Evolutionary conservation across 2,113 vertebrate species (phyloP), one percentile per base, ranked within the genome.

Genomic region (Aythya baeri): DNA sequence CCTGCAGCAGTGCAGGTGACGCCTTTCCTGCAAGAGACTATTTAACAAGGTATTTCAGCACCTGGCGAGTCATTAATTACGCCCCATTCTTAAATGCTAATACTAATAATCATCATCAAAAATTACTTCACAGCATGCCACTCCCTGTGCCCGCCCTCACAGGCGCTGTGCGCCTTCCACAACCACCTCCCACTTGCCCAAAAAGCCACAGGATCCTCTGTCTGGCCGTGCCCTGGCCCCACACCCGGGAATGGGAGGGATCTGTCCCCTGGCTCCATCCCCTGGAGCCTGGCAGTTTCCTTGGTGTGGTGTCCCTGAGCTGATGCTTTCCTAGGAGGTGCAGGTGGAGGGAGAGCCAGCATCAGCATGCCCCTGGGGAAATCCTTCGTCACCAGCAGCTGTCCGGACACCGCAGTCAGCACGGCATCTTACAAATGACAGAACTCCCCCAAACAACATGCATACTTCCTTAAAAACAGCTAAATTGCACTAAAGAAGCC

Each of bases 301-400:
- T 75, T 3, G 22, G n/a, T 12, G 7, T 31, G 21, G 18, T 13
- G 21, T 66, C 21, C 57, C 7, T 11, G 41, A 83, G 32, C 62
- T 81, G 17, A 38, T 70, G 43, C 25, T 59, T 63, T 78, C 36
- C 54, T 32, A 4, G 61, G 25, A 72, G 31, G 11, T 1, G 5
- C 16, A 22, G 41, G 38, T 8, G 21, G 34, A 34, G 0, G 0
- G 11, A n/a, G 80, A 5, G 25, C 25, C 0, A 0, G 38, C 34
- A 67, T 73, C 65, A 77, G 0, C 2, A 1, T 17, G 36, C 2
- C 22, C 7, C 36, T 49, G 18, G 31, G 26, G 52, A 84, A 84
- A 86, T 63, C 61, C 36, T 21, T 18, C 6, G 9, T 38, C 41
- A 46, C 4, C 9, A 75, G 3, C 7, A 9, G 10, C 58, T 76